Percentiles rank a stretch among this genome's conserved stretches.
These are phyloP conservation scores for Anguilla pacifica DNA, from an alignment of 2,797 vertebrate genomes.

Conservation along the genomic window DNA sequence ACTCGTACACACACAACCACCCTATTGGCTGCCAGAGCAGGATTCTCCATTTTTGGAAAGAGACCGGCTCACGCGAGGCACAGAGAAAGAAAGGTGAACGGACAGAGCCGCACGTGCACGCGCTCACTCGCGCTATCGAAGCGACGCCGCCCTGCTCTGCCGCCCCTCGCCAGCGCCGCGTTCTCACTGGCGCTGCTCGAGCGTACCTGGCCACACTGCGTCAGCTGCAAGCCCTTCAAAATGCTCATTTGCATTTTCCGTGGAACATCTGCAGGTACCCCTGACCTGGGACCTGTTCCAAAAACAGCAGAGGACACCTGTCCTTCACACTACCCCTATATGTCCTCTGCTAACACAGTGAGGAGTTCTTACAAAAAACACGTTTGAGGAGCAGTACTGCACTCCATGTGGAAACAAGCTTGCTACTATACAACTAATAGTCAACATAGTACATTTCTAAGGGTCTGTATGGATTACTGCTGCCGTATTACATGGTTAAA, in stretches of 20 bases:
- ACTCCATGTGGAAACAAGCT: no score
- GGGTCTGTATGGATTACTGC: no score
- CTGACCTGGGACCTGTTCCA: no score
- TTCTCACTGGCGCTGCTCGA: neutral
- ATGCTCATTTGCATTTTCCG: neutral
- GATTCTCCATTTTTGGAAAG: neutral
- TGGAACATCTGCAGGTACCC: neutral
- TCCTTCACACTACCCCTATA: no score
- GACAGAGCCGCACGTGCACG: neutral
- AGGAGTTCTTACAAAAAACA: no score
- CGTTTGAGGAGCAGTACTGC: no score
- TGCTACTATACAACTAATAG: no score
- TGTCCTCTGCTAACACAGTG: no score
- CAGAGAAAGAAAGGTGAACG: neutral
- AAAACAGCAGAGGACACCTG: no score
- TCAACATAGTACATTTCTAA: no score
- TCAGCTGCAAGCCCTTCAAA: neutral
- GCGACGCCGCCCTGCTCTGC: neutral
- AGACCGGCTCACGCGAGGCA: neutral
- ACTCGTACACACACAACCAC: neutral
- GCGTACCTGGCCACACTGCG: neutral
- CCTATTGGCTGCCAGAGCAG: constrained; percentile 11
- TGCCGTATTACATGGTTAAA: no score
- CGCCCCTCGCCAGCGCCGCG: neutral
- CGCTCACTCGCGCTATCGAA: neutral